Evolutionary conservation across 2,888 invertebrate genomes (phyloP), one percentile per base, ranked within the genome.

Genomic region (Axea sp.): DNA sequence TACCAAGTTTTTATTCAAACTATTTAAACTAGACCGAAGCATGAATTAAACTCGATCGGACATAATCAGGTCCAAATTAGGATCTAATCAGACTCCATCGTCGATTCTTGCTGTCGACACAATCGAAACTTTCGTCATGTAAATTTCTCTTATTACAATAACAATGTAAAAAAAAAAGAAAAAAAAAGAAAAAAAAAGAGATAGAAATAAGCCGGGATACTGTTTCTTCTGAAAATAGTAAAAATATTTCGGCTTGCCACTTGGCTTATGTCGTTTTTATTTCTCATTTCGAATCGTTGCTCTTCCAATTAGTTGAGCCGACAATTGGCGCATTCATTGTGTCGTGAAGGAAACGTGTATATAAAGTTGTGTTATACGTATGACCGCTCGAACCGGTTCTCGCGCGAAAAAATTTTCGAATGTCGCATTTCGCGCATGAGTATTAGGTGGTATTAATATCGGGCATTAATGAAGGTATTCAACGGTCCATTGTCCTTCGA

Each of bases 91-190:
- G 24, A 55, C 28, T 22, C 3, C 49, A 55, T 31, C 11, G 7
- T 6, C 4, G 51, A 41, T 33, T 12, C n/a, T 12, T 1, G 39
- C 5, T 4, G 41, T 12, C 12, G 22, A 31, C 35, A 65, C 55
- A 65, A 65, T 65, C 45, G 43, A 8, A 28, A 28, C 45, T 65
- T 31, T 47, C 30, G 26, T 33, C 14, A 47, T 14, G 55, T 47
- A 39, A 47, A 57, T 67, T 67, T 67, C 67, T 67, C 67, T 55
- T 67, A 67, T 67, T 67, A 57, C 33, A 57, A 67, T 67, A 65
- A 55, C 33, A 43, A 33, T 24, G 19, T 15, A 19, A 22, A 39
- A 22, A 8, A 0, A 12, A 19, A 22, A 9, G 8, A 5, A 12
- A n/a, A 41, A 9, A n/a, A n/a, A n/a, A n/a, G n/a, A n/a, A n/a